phyloP scores from a whole-genome alignment of 1,140 invertebrate genomes.

The Drosophila simulans region DNA sequence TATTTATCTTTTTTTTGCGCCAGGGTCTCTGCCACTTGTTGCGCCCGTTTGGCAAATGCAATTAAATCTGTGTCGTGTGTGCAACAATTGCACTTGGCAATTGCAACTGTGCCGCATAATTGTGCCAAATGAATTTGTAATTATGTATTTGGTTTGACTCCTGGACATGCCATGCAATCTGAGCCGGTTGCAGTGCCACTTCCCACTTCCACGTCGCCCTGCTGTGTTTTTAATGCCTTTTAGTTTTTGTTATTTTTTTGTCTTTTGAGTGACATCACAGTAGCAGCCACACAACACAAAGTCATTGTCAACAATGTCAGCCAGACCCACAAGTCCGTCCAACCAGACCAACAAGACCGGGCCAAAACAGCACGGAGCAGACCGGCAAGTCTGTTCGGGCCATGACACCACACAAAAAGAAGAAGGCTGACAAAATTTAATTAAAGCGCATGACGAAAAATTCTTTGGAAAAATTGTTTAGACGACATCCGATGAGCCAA shows the following conservation, averaged over 20 bases:
- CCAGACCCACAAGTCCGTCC: constrained; percentile 19
- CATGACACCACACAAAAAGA: constrained; percentile 72
- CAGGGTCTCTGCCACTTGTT: constrained; percentile 55
- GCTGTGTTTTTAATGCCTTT: constrained; percentile 21
- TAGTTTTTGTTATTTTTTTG: constrained; percentile 34
- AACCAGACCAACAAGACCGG: constrained; percentile 8
- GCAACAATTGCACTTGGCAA: constrained; percentile 55
- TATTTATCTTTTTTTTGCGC: constrained; percentile 30
- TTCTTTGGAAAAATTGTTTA: constrained; percentile 63
- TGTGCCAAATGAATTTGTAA: constrained; percentile 83
- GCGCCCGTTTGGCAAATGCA: constrained; percentile 77
- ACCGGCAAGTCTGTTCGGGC: constrained; percentile 31
- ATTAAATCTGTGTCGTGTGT: constrained; percentile 73
- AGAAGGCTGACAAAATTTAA: constrained; percentile 74
- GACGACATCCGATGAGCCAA: constrained; percentile 14
- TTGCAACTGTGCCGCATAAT: constrained; percentile 78
- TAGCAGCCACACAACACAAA: constrained; percentile 49
- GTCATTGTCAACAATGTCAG: constrained; percentile 60
- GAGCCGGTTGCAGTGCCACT: constrained; percentile 26
- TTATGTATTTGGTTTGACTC: constrained; percentile 66
- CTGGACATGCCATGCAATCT: constrained; percentile 54
- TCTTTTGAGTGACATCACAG: constrained; percentile 60
- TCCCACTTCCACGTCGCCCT: constrained; percentile 6
- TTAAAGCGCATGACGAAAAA: constrained; percentile 79
- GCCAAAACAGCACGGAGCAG: constrained; percentile 20